Evolutionary conservation across 2,888 invertebrate genomes (phyloP), one percentile per base, ranked within the genome.

Genomic region (Gastrophysa polygoni): DNA sequence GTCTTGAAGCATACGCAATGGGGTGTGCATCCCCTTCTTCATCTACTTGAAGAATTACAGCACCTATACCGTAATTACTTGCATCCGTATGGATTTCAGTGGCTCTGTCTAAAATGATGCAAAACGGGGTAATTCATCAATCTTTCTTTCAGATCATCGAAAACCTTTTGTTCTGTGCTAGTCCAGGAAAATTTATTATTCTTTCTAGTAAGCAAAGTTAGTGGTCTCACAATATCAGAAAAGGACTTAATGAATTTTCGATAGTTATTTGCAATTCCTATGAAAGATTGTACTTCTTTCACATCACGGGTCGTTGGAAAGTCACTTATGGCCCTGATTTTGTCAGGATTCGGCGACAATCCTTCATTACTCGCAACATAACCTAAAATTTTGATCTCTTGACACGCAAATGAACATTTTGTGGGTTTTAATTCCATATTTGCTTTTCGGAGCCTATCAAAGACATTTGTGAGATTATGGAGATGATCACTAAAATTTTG

Each of bases 231-330:
- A 17, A 68, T 64, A 6, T 67, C 43, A 8, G 63, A 14, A 21
- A 67, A 73, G 63, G 32, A 68, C 65, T 16, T 56, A 38, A 71
- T 66, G 43, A 71, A 71, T 29, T 66, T 48, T 46, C 68, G 64
- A 44, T 71, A 71, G 34, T 66, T 71, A 44, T 68, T 68, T 24
- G 63, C 66, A 29, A 71, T 66, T 11, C 67, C 71, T 4, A 70
- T 47, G 44, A 71, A 72, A 50, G 67, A 18, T 49, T 64, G 61
- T 0, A 52, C 29, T 59, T 68, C 64, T 28, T 70, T 64, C 4
- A 63, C 58, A 50, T 63, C 58, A 52, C 54, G 60, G 47, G 70
- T 68, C 10, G 8, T 44, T 52, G 69, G 69, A 60, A 70, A 67
- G 3, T 67, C 60, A 38, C 49, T 38, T 0, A 74, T 63, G 5